Percentiles rank a stretch among this genome's conserved stretches.
Conservation (phyloP, 2,888 invertebrate genomes). For the Drosophila longiperda region DNA sequence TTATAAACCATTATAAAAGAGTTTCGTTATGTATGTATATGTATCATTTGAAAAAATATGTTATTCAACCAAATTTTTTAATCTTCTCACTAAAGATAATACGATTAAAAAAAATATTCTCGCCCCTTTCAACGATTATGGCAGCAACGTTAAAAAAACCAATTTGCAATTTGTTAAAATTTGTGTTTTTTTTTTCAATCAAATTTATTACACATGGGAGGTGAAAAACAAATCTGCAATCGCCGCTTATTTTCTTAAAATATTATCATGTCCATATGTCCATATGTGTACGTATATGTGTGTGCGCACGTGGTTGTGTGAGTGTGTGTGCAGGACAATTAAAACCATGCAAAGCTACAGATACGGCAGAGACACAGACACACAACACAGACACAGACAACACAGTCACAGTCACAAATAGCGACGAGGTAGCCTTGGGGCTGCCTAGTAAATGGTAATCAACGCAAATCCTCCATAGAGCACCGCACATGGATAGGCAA, state of each 20-base stretch:
- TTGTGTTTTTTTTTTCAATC: constrained; percentile 56
- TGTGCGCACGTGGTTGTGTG: constrained; percentile 6
- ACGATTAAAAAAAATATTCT: constrained; percentile 32
- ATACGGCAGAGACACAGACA: constrained; percentile 44
- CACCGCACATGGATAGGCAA: constrained; percentile 91
- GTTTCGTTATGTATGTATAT: background rate
- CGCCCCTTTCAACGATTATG: constrained; percentile 17
- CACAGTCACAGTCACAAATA: constrained; percentile 11
- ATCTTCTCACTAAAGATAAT: constrained; percentile 1
- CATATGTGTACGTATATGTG: constrained; percentile 10
- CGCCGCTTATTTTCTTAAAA: constrained; percentile 75
- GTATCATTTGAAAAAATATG: background rate
- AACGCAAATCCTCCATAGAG: constrained; percentile 92
- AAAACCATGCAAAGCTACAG: constrained; percentile 60
- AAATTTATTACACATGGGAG: constrained; percentile 69
- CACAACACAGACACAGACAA: constrained; percentile 4
- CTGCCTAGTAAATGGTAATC: constrained; percentile 87
- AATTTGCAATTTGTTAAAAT: constrained; percentile 77
- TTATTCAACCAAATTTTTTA: background rate
- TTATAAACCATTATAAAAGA: background rate
- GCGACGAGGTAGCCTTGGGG: constrained; percentile 38
- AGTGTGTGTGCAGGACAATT: constrained; percentile 62
- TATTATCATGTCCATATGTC: constrained; percentile 58
- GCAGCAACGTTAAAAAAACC: constrained; percentile 35
- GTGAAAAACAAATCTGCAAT: constrained; percentile 73